These are phyloP conservation scores for Zaprionus obscuricornis DNA, from an alignment of 2,888 invertebrate species.

Conservation along the genomic window DNA sequence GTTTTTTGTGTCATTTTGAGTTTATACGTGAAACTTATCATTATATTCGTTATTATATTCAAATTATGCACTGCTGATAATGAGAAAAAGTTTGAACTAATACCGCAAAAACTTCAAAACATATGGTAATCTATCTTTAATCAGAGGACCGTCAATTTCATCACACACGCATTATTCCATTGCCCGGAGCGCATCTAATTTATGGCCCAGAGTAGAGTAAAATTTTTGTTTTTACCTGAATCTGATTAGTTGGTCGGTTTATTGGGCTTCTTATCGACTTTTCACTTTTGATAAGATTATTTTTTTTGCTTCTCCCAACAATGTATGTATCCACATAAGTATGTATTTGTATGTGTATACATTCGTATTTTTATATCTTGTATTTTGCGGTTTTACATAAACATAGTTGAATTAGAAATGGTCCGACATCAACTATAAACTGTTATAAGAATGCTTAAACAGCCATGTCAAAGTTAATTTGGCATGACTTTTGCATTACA, in stretches of 20 bases:
- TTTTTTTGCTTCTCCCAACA: slow-evolving; percentile 2
- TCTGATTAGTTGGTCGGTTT: slow-evolving; percentile 9
- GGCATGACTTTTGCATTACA: slow-evolving; percentile 36
- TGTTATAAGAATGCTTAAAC: slow-evolving; percentile 7
- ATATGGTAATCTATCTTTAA: slow-evolving; percentile 50
- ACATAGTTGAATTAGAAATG: slow-evolving; percentile 1
- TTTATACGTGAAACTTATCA: slow-evolving; percentile 33
- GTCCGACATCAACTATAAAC: slow-evolving; percentile 18
- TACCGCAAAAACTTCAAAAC: slow-evolving; percentile 10
- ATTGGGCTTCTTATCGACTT: slow-evolving; percentile 40
- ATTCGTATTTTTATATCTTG: too few species aligned
- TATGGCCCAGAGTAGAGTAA: slow-evolving; percentile 21
- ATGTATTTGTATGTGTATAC: slow-evolving; percentile 12
- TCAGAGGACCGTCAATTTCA: slow-evolving; percentile 12
- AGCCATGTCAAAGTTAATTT: slow-evolving; percentile 32
- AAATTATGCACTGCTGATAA: slow-evolving; percentile 6
- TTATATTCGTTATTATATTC: neutral
- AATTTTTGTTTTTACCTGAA: slow-evolving; percentile 21
- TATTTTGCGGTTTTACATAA: slow-evolving; percentile 7
- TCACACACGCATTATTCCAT: slow-evolving; percentile 26
- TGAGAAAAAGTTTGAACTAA: neutral
- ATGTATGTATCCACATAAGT: neutral
- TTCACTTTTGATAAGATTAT: slow-evolving; percentile 40
- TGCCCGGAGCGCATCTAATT: slow-evolving; percentile 39
- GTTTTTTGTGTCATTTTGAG: slow-evolving; percentile 12